Base-by-base conservation (phyloP, 1,140 invertebrate genomes). In the Dufourea novaeangliae region DNA sequence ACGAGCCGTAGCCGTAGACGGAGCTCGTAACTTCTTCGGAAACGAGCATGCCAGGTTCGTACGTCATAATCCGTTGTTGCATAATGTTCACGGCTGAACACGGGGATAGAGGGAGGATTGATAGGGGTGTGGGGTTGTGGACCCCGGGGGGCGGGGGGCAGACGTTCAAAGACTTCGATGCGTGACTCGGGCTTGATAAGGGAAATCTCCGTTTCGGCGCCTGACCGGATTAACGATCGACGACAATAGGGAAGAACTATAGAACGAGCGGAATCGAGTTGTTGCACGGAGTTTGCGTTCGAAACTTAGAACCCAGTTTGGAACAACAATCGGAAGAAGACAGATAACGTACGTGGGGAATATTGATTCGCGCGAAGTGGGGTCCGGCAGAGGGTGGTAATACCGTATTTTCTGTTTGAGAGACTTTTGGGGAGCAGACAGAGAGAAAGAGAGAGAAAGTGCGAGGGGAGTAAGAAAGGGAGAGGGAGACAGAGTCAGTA, bases 61-160 rank as follows among this genome's bases (percentile, higher is more conserved):
- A 75, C 44, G 25, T 70, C 66, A 14, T 70, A 39, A 77, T 77
- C 74, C 74, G 52, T 70, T 77, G 56, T 57, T 11, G 52, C 39
- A 20, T 66, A 56, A 74, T 32, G 62, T 17, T 46, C 57, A 20
- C 12, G 7, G 39, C 3, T n/a, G n/a, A 44, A 50, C 39, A 32
- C 3, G 29, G 4, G 1, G 17, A 27, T n/a, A 29, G 11, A n/a
- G 14, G 8, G 54, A 17, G 20, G 14, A n/a, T 2, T 1, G 4
- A 25, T 0, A 4, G 22, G 14, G 0, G 44, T n/a, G n/a, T n/a
- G n/a, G n/a, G n/a, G n/a, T n/a, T n/a, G n/a, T n/a, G n/a, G n/a
- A n/a, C n/a, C n/a, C n/a, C n/a, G n/a, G n/a, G n/a, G n/a, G n/a
- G n/a, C n/a, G n/a, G n/a, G n/a, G n/a, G n/a, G n/a, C n/a, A n/a